Conservation (phyloP, 1,140 invertebrate species). For the Panagrolaimus sp. region DNA sequence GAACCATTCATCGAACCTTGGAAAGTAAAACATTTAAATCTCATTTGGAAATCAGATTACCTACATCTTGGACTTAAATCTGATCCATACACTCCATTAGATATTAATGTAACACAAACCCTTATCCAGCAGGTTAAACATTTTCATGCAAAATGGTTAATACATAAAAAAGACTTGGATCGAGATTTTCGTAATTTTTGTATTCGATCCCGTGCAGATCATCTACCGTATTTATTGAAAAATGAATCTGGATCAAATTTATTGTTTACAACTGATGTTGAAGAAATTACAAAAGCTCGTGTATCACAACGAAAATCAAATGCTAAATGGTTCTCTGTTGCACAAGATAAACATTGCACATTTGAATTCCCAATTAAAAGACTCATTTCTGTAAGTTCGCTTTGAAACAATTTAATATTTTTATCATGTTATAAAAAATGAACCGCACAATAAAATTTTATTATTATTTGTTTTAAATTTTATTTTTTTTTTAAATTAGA, state of each 20-base stretch:
- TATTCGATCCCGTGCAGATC: conserved; percentile 28
- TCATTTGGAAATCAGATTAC: conserved; percentile 34
- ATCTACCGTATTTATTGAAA: conserved; percentile 41
- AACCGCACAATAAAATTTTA: too few species aligned
- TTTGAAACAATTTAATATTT: too few species aligned
- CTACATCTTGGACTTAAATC: conserved; percentile 24
- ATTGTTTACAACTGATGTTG: conserved; percentile 36
- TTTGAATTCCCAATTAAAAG: conserved; percentile 44
- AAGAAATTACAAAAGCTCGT: conserved; percentile 32
- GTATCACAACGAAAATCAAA: conserved; percentile 30
- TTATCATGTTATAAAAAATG: too few species aligned
- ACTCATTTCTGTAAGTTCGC: conserved; percentile 30
- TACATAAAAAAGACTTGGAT: conserved; percentile 22
- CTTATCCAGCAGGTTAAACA: conserved; percentile 47
- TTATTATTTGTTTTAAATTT: too few species aligned
- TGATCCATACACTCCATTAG: conserved; percentile 30
- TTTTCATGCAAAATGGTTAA: conserved; percentile 30
- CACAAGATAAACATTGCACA: conserved; percentile 26
- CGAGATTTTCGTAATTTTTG: conserved; percentile 20
- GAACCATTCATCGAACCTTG: conserved; percentile 89
- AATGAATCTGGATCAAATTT: conserved; percentile 41
- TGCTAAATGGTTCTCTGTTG: conserved; percentile 36
- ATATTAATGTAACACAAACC: conserved; percentile 52
- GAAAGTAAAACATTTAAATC: conserved; percentile 63
- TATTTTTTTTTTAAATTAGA: too few species aligned